Evolutionary conservation across 2,797 vertebrate species (phyloP).

Genomic region (Protosalanx chinensis): DNA sequence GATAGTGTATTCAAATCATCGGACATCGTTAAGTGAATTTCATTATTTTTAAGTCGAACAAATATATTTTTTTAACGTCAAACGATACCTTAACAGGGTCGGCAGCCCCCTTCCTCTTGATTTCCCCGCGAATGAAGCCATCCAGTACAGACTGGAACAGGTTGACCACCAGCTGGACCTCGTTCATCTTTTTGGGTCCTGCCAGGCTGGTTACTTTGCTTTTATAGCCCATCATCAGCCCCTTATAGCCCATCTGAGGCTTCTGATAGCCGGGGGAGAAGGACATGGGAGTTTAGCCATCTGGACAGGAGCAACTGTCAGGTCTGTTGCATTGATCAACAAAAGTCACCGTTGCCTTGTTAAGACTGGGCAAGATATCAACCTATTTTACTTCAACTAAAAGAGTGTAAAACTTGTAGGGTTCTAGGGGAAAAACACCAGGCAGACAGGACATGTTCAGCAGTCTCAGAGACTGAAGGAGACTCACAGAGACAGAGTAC

Average conservation of each 20-base stretch:
- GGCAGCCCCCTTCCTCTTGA: slow-evolving; percentile 72
- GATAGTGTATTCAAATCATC: neutral
- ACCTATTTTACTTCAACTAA: too few species aligned
- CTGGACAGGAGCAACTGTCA: neutral
- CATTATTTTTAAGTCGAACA: neutral
- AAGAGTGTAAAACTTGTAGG: too few species aligned
- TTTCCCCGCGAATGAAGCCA: slow-evolving; percentile 84
- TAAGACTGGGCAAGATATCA: too few species aligned
- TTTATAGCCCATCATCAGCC: slow-evolving; percentile 89
- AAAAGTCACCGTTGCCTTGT: neutral
- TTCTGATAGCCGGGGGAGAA: slow-evolving; percentile 59
- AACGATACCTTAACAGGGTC: slow-evolving; percentile 46
- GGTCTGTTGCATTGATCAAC: neutral
- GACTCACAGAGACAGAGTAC: slow-evolving; percentile 85
- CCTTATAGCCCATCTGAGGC: slow-evolving; percentile 82
- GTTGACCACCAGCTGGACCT: slow-evolving; percentile 89
- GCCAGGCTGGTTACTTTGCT: slow-evolving; percentile 81
- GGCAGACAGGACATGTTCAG: neutral
- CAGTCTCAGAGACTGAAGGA: neutral
- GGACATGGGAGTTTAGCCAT: neutral
- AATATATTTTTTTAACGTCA: neutral
- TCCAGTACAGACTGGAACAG: slow-evolving; percentile 94
- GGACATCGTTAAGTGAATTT: too few species aligned
- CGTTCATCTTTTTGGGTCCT: slow-evolving; percentile 68
- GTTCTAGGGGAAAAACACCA: neutral